A percentile compares a stretch with the other conserved stretches of the same genome.
These are phyloP conservation scores for Taxidea taxus DNA, from an alignment of 2,113 vertebrate species.

Conservation along the genomic window DNA sequence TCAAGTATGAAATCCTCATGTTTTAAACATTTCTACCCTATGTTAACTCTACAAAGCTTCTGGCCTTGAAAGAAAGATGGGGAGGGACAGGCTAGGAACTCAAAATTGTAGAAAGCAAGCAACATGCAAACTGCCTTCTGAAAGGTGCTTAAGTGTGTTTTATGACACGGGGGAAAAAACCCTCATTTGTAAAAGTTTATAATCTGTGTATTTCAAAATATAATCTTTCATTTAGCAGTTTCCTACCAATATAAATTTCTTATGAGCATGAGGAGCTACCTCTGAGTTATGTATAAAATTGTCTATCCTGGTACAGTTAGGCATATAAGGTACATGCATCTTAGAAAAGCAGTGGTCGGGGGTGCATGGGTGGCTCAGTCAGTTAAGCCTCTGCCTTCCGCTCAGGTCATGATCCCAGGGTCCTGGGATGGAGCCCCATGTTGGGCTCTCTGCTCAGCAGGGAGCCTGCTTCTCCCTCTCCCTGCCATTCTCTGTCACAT, in stretches of 20 bases:
- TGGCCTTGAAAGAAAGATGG: background rate
- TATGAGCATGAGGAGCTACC: background rate
- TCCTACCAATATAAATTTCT: background rate
- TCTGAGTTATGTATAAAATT: background rate
- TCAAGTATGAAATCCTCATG: conserved; percentile 36
- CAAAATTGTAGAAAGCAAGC: background rate
- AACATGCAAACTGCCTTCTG: background rate
- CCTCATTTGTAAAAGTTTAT: background rate
- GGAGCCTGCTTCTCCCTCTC: too few species aligned
- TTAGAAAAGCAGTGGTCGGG: background rate
- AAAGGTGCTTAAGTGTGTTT: background rate
- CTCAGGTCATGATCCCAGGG: too few species aligned
- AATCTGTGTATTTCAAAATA: background rate
- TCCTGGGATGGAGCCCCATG: too few species aligned
- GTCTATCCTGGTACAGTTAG: too few species aligned
- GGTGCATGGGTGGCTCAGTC: too few species aligned
- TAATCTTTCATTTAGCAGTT: background rate
- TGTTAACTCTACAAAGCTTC: background rate
- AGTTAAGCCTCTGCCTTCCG: too few species aligned
- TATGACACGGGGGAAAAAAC: background rate
- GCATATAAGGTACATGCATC: accelerated
- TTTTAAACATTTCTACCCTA: conserved; percentile 39
- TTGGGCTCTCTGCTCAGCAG: too few species aligned
- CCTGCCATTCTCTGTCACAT: too few species aligned
- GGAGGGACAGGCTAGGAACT: background rate